Evolutionary conservation across 1,140 invertebrate genomes (phyloP).

Genomic region (Papilio polyxenes): DNA sequence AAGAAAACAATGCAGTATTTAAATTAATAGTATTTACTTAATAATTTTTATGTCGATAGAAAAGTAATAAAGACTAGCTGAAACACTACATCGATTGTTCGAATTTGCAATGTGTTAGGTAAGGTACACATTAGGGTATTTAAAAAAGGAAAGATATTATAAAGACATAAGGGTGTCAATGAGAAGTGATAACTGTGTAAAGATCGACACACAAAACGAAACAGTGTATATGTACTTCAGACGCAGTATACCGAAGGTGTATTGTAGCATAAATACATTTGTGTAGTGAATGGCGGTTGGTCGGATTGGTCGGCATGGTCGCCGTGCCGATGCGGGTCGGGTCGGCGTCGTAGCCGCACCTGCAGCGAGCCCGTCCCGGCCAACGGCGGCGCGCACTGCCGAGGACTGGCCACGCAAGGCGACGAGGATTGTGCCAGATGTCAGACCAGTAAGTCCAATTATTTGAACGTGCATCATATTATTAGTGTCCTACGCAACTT

Average conservation of each 20-base stretch:
- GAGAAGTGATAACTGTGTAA: background rate
- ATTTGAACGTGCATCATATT: background rate
- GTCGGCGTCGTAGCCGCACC: constrained; percentile 88
- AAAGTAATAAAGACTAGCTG: too few relatives aligned
- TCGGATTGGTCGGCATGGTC: constrained; percentile 94
- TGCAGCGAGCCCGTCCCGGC: constrained; percentile 93
- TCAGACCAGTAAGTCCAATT: constrained; percentile 75
- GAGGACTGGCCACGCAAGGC: constrained; percentile 88
- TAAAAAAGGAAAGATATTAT: too few relatives aligned
- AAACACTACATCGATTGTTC: too few relatives aligned
- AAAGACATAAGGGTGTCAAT: too few relatives aligned
- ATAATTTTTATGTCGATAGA: too few relatives aligned
- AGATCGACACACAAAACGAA: too few relatives aligned
- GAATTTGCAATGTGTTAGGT: too few relatives aligned
- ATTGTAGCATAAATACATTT: background rate
- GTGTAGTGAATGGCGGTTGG: constrained; percentile 94
- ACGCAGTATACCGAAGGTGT: background rate
- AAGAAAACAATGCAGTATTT: background rate
- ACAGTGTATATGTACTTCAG: too few relatives aligned
- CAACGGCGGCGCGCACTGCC: constrained; percentile 91
- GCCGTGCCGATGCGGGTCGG: constrained; percentile 87
- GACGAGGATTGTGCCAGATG: constrained; percentile 91
- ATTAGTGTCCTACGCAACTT: too few relatives aligned
- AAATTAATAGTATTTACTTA: too few relatives aligned
- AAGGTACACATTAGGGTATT: too few relatives aligned